phyloP scores from a whole-genome alignment of 2,113 vertebrate species.

The Mastomys coucha region DNA sequence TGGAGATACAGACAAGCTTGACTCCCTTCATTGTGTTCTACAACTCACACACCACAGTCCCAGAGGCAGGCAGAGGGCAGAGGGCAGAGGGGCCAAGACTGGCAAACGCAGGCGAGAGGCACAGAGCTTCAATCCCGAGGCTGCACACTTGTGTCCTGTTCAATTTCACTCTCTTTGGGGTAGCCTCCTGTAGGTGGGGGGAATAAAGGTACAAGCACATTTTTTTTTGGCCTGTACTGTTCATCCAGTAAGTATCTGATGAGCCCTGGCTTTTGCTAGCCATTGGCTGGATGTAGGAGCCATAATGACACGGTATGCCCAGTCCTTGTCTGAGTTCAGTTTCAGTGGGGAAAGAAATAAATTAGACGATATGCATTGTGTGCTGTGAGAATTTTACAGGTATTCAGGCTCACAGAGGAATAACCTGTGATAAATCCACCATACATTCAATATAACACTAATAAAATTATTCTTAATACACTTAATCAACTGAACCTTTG shows the following conservation, averaged over 20 bases:
- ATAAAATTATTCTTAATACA: neutral
- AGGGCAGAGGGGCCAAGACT: neutral
- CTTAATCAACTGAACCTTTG: no score
- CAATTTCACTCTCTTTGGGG: neutral
- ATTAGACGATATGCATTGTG: rapidly evolving
- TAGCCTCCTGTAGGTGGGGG: neutral
- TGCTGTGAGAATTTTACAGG: rapidly evolving
- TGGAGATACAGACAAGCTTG: neutral
- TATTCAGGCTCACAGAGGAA: neutral
- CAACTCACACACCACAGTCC: neutral
- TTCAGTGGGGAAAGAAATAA: neutral
- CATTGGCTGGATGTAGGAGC: neutral
- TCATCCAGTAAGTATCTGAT: neutral
- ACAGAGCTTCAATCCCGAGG: neutral
- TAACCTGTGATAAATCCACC: neutral
- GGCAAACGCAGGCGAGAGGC: neutral
- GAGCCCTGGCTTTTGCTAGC: no score
- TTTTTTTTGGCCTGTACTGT: neutral
- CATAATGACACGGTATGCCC: no score
- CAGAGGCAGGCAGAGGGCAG: neutral
- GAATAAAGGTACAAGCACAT: neutral
- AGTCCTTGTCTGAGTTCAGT: neutral
- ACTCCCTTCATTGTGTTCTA: neutral
- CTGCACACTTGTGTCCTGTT: neutral
- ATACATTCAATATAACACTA: neutral